A percentile compares a stretch with the other conserved stretches of the same genome.
phyloP scores from a whole-genome alignment of 2,113 vertebrate genomes.

The Beaufortia kweichowensis region DNA sequence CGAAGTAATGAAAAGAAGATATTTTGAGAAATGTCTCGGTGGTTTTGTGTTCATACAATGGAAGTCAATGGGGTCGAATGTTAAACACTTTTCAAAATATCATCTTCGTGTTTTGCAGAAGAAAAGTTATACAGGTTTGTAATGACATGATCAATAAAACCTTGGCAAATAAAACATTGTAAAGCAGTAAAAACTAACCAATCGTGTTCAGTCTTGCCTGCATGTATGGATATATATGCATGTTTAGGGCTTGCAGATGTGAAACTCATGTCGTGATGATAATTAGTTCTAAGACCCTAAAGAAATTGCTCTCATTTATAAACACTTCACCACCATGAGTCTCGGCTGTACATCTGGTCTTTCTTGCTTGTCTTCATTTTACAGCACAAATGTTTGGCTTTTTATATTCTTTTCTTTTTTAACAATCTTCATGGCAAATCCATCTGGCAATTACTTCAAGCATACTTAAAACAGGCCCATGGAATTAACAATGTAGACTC shows the following conservation, averaged over 20 bases:
- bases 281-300: constrained; percentile 66
- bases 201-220: neutral
- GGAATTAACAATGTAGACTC: constrained; percentile 51
- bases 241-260: constrained; percentile 54
- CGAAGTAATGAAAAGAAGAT: no score
- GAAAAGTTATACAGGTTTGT: no score
- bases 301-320: constrained; percentile 68
- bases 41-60: no score
- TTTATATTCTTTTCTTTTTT: constrained; percentile 56
- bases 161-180: no score
- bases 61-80: no score
- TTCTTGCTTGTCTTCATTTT: constrained; percentile 52
- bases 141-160: no score
- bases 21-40: no score
- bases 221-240: constrained; percentile 6
- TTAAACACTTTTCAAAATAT: no score
- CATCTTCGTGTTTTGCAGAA: no score
- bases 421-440: constrained; percentile 58
- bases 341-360: constrained; percentile 56
- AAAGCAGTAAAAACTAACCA: neutral
- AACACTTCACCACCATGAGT: constrained; percentile 45
- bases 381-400: constrained; percentile 57
- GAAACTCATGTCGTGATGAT: constrained; percentile 57
- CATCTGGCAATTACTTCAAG: constrained; percentile 62
- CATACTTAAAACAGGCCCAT: constrained; percentile 54